A percentile compares a stretch with the other conserved stretches of the same genome.
These are phyloP conservation scores for Lasiommata megera DNA, from an alignment of 2,888 invertebrate species.

Conservation along the genomic window DNA sequence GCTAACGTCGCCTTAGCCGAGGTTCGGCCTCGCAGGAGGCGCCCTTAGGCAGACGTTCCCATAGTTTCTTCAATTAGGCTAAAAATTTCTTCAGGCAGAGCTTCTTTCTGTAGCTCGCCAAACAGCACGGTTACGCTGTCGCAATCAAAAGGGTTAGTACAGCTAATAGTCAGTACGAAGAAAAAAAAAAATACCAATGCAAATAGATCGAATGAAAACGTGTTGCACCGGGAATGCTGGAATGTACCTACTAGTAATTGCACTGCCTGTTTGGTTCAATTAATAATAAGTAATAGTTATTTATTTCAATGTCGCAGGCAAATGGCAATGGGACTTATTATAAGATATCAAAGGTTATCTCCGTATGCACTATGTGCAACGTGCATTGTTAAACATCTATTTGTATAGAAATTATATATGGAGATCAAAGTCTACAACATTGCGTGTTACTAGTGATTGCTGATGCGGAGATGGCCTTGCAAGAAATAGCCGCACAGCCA, in stretches of 20 bases:
- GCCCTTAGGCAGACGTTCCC: no score
- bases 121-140: no score
- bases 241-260: not conserved
- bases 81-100: no score
- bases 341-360: slow-evolving; percentile 27
- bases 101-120: no score
- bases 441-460: no score
- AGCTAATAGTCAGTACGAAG: not conserved
- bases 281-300: slow-evolving; percentile 14
- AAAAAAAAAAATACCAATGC: not conserved
- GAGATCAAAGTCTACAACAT: not conserved
- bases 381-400: not conserved
- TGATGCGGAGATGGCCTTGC: no score
- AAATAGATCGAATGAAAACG: not conserved
- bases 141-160: no score
- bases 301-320: slow-evolving; percentile 30
- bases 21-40: no score
- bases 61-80: no score
- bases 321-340: slow-evolving; percentile 20
- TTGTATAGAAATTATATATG: not conserved
- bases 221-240: not conserved
- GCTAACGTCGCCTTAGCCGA: no score
- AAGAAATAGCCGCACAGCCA: no score
- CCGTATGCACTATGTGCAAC: slow-evolving; percentile 3
- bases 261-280: slow-evolving; percentile 15